These are phyloP conservation scores for Ciona savignyi DNA, from an alignment of 23 tunicate genomes.

Conservation along the genomic window DNA sequence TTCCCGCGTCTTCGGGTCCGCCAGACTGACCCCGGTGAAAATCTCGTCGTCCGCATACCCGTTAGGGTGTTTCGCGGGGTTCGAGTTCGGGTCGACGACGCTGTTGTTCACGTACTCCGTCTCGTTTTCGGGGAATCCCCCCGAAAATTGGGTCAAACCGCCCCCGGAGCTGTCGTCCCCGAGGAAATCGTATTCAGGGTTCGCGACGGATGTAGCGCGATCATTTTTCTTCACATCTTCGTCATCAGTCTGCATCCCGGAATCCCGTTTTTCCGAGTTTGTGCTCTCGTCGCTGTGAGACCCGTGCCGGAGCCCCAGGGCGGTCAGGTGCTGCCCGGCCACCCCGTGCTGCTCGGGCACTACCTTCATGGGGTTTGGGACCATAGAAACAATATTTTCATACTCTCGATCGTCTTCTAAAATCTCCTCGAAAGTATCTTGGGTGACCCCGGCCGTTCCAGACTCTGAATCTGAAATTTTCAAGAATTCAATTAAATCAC, in stretches of 20 bases:
- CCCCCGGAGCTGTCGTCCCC: conserved; percentile 31
- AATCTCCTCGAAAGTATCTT: background rate
- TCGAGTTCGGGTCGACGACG: background rate
- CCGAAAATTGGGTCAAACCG: background rate
- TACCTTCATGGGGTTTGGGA: background rate
- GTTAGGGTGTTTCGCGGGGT: background rate
- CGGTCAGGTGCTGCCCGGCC: background rate
- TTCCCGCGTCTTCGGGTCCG: conserved; percentile 14
- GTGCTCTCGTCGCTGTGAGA: conserved; percentile 36
- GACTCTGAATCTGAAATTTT: background rate
- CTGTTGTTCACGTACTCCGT: conserved; percentile 25
- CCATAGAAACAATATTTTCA: too few relatives aligned
- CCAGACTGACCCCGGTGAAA: conserved; percentile 5
- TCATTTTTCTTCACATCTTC: conserved; percentile 33
- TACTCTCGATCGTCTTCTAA: background rate
- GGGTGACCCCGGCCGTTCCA: background rate
- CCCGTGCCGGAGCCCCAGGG: background rate
- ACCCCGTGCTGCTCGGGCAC: background rate
- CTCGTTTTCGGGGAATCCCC: background rate
- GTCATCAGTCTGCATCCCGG: conserved; percentile 83
- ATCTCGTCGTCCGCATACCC: conserved; percentile 40
- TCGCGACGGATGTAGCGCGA: conserved; percentile 36
- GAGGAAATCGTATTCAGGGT: conserved; percentile 65
- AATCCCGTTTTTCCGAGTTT: conserved; percentile 59
- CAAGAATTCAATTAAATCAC: too few relatives aligned